Evolutionary conservation across 2,888 invertebrate species (phyloP).

Genomic region (Patella caerulea): DNA sequence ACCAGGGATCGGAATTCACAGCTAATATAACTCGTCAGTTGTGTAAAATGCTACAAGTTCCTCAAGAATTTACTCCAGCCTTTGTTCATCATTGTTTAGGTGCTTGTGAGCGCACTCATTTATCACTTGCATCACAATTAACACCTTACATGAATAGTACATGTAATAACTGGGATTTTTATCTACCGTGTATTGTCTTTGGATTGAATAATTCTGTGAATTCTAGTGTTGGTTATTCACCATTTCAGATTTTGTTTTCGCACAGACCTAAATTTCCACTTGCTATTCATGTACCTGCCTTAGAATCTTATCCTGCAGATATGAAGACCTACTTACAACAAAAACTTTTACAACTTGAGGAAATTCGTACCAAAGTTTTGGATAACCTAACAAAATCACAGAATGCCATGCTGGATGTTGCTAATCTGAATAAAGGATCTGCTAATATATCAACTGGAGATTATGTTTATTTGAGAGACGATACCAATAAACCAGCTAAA

Average conservation of each 20-base stretch:
- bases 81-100: constrained; percentile 34
- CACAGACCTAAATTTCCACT: constrained; percentile 26
- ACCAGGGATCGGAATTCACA: constrained; percentile 14
- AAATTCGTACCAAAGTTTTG: not conserved
- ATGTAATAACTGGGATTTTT: constrained; percentile 24
- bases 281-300: not conserved
- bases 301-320: not conserved
- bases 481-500: not conserved
- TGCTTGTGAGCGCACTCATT: constrained; percentile 30
- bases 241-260: constrained; percentile 23
- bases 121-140: constrained; percentile 24
- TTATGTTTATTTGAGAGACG: constrained; percentile 14
- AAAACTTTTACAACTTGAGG: not conserved
- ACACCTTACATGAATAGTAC: constrained; percentile 28
- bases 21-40: constrained; percentile 10
- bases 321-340: not conserved
- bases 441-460: not conserved
- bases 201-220: constrained; percentile 28
- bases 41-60: not conserved
- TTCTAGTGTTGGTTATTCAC: constrained; percentile 18
- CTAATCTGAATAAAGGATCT: not conserved
- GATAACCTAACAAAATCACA: not conserved
- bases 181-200: constrained; percentile 27
- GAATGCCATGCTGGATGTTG: not conserved
- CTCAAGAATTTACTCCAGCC: constrained; percentile 20